Evolutionary conservation across 2,888 invertebrate species (phyloP).

Genomic region (Adelphocoris suturalis): DNA sequence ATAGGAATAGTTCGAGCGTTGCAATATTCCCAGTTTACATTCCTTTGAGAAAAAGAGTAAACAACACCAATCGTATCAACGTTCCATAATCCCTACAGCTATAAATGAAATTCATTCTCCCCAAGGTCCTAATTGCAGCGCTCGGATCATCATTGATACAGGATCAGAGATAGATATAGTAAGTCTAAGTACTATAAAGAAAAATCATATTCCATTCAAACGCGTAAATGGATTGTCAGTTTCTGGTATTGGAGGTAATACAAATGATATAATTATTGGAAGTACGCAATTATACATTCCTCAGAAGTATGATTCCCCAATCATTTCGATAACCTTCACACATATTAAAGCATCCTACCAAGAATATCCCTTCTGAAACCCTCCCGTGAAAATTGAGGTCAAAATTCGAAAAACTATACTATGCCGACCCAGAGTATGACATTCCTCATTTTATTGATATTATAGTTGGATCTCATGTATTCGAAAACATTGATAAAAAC

Average conservation of each 20-base stretch:
- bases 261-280: not conserved
- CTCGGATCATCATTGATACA: conserved; percentile 6
- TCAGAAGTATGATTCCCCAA: not conserved
- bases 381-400: not conserved
- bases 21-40: not conserved
- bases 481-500: not conserved
- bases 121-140: not conserved
- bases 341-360: not conserved
- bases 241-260: not conserved
- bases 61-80: not conserved
- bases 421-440: not conserved
- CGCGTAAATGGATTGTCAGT: not conserved
- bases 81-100: not conserved
- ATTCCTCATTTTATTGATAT: not conserved
- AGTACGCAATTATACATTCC: not conserved
- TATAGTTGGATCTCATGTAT: not conserved
- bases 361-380: not conserved
- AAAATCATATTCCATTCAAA: not conserved
- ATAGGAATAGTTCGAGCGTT: not conserved
- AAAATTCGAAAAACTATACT: not conserved
- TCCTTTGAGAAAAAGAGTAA: not conserved
- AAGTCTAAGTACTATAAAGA: not conserved
- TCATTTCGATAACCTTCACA: not conserved
- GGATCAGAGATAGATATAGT: conserved; percentile 11
- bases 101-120: not conserved